Conservation (phyloP, 2,888 invertebrate genomes). For the Drosophila yooni region DNA sequence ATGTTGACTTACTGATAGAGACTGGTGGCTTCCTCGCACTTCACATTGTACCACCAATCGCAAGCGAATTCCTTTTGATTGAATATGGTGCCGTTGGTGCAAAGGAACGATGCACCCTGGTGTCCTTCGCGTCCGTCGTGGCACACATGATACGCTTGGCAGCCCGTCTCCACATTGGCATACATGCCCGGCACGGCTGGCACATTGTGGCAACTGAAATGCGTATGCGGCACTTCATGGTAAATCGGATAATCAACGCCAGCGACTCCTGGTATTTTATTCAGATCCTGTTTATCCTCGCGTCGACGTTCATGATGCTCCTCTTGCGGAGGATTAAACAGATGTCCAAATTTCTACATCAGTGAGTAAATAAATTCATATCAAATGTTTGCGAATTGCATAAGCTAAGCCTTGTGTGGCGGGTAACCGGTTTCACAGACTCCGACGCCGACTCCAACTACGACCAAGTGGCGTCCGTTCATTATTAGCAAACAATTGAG, state of each 20-base stretch:
- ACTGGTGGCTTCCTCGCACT: slow-evolving; percentile 90
- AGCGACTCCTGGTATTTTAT: slow-evolving; percentile 91
- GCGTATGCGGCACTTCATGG: slow-evolving; percentile 91
- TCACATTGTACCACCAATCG: slow-evolving; percentile 97
- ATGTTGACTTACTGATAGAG: slow-evolving; percentile 88
- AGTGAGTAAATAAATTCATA: slow-evolving; percentile 36
- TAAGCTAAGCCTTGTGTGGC: slow-evolving; percentile 48
- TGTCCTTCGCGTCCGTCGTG: slow-evolving; percentile 94
- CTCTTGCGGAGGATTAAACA: slow-evolving; percentile 79
- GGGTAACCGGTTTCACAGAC: slow-evolving; percentile 66
- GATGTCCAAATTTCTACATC: slow-evolving; percentile 80
- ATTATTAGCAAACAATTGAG: slow-evolving; percentile 67
- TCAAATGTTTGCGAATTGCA: slow-evolving; percentile 57
- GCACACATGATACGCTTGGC: slow-evolving; percentile 95
- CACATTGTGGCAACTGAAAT: slow-evolving; percentile 91
- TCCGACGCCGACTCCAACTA: slow-evolving; percentile 25
- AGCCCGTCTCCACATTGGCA: slow-evolving; percentile 95
- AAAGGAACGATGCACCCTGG: slow-evolving; percentile 93
- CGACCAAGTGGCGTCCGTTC: slow-evolving; percentile 34
- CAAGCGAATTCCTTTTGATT: slow-evolving; percentile 94
- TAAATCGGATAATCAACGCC: slow-evolving; percentile 93
- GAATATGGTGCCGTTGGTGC: slow-evolving; percentile 94
- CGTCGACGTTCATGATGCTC: slow-evolving; percentile 59
- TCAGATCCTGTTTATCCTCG: slow-evolving; percentile 88
- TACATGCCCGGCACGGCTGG: slow-evolving; percentile 94